Conservation (phyloP, 2,888 invertebrate species). For the Entomobrya proxima region DNA sequence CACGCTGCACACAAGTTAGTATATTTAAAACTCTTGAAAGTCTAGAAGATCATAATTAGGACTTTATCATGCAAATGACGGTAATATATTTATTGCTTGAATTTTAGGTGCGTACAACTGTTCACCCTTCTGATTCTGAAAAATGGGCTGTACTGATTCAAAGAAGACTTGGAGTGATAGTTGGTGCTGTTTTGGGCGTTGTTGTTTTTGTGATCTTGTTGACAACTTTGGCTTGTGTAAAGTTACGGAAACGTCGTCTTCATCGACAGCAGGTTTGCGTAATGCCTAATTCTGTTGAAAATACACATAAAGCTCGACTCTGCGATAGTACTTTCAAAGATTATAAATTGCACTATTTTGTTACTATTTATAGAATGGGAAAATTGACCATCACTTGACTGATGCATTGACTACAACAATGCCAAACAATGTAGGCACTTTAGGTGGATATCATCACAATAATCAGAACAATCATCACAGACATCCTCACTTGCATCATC, state of each 20-base stretch:
- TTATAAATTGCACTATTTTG: not conserved
- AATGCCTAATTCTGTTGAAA: not conserved
- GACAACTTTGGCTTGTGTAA: conserved; percentile 89
- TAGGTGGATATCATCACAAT: conserved; percentile 71
- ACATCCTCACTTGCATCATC: conserved; percentile 65
- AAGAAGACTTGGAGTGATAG: conserved; percentile 88
- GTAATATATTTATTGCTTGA: conserved; percentile 6
- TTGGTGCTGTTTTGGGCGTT: conserved; percentile 91
- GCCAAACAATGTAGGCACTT: conserved; percentile 74
- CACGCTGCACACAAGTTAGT: conserved; percentile 83
- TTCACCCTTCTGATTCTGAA: conserved; percentile 77
- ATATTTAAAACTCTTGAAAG: too few relatives aligned
- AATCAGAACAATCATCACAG: conserved; percentile 66
- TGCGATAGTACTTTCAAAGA: too few relatives aligned
- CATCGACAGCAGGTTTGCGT: conserved; percentile 70
- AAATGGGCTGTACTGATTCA: conserved; percentile 83
- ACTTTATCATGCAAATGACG: not conserved
- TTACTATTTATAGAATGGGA: conserved; percentile 73
- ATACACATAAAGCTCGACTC: too few relatives aligned
- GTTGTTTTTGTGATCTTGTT: conserved; percentile 90
- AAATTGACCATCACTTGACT: conserved; percentile 73
- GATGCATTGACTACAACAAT: conserved; percentile 72
- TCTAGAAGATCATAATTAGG: too few relatives aligned
- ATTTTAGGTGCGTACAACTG: conserved; percentile 76
- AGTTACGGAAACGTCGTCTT: conserved; percentile 87